Base-by-base conservation (phyloP, 2,888 invertebrate species). In the Apocheima hispidaria region DNA sequence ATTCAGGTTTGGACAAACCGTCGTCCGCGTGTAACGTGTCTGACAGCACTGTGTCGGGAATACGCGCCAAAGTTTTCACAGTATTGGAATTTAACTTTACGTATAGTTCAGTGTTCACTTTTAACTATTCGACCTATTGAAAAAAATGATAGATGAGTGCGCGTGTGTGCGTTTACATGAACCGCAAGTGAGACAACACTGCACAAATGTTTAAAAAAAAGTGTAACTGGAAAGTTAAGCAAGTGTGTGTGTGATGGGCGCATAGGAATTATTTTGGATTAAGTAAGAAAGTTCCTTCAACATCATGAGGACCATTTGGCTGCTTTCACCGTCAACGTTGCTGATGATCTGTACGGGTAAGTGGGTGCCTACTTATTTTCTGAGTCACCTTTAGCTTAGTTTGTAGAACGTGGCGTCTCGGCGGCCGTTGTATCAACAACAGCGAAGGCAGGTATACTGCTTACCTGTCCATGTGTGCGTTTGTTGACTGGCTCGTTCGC, bases 321-420 rank as follows among this genome's bases (percentile, higher is more conserved):
- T 84, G 87, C 88, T 92, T 90, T 91, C 90, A 84, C 90, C 86
- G 77, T 82, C 88, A 81, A 83, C 82, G 82, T 82, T 88, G 84
- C 81, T 90, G 86, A 80, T 90, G 84, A 86, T 90, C 82, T 90
- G 88, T 85, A 81, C 90, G 88, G 92, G 92, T 92, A 92, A 91
- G 90, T 83, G 84, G 81, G 78, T 81, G 73, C 83, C 80, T 83
- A 82, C 83, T 82, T 84, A 83, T 74, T 86, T 84, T 86, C 87
- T 87, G 88, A 88, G 77, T 88, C 87, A 86, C 83, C 77, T 83
- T 77, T 77, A 77, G 76, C 74, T 73, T 73, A 74, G 77, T 74
- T 72, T 72, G 74, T 65, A 65, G 74, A 69, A 63, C 77, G 74
- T 73, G 74, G 76, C 74, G 77, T 74, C 74, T 68, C 58, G 65